A percentile compares a stretch with the other conserved stretches of the same genome.
Evolutionary conservation across 2,797 vertebrate genomes (phyloP).

Genomic region (Oreochromis mossambicus): DNA sequence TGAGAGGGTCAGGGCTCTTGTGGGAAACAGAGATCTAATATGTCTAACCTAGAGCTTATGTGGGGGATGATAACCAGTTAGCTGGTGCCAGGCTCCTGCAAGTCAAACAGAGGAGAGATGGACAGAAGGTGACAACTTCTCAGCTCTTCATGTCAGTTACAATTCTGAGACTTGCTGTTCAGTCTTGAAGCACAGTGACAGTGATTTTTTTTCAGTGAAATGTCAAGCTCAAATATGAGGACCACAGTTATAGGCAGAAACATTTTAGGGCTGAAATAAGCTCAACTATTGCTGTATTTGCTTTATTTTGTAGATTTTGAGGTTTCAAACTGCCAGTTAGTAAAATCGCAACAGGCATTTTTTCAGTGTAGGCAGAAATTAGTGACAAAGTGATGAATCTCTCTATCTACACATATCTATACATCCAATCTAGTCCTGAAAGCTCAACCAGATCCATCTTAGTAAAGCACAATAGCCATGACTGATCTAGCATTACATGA

Average conservation of each 20-base stretch:
- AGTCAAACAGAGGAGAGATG: not conserved
- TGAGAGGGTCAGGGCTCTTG: not conserved
- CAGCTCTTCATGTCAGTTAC: not conserved
- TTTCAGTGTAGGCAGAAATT: not conserved
- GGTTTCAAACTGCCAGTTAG: not conserved
- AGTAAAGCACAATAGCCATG: not conserved
- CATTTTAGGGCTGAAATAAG: fast-evolving
- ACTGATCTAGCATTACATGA: not conserved
- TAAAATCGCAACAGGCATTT: fast-evolving
- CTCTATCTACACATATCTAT: not conserved
- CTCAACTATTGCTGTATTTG: not conserved
- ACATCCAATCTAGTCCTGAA: not conserved
- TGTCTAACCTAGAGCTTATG: not conserved
- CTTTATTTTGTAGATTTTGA: not conserved
- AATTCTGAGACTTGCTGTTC: fast-evolving
- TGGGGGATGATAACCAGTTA: not conserved
- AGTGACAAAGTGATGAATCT: not conserved
- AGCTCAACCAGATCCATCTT: not conserved
- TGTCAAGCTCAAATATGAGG: not conserved
- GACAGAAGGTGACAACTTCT: not conserved
- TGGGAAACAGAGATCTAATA: not conserved
- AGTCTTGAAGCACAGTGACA: not conserved
- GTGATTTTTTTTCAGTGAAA: not conserved
- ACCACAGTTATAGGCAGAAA: not conserved
- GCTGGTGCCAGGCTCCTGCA: not conserved